These are phyloP conservation scores for Ophion slaviceki DNA, from an alignment of 2,888 invertebrate species.

Conservation along the genomic window DNA sequence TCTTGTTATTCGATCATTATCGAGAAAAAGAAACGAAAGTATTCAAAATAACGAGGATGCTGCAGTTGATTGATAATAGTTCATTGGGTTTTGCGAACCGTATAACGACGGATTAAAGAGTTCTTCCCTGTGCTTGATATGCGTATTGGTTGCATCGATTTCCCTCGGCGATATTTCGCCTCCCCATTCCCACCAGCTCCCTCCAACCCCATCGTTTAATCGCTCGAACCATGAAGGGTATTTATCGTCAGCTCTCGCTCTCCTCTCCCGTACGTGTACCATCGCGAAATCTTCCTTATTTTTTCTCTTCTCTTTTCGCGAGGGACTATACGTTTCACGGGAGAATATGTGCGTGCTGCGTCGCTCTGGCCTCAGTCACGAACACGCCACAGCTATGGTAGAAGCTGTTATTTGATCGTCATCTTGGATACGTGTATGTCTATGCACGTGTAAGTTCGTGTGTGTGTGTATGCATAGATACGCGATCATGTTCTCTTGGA, in stretches of 20 bases:
- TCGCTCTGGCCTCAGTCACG: slow-evolving; percentile 71
- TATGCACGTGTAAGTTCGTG: slow-evolving; percentile 13
- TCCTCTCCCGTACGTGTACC: not conserved
- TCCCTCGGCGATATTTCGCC: slow-evolving; percentile 23
- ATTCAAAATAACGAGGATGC: slow-evolving; percentile 15
- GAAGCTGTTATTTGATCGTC: slow-evolving; percentile 79
- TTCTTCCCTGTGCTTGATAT: not conserved
- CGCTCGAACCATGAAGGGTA: slow-evolving; percentile 45
- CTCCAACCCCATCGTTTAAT: slow-evolving; percentile 45
- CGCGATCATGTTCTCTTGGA: slow-evolving; percentile 44
- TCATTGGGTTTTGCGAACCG: slow-evolving; percentile 22
- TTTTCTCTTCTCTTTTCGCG: slow-evolving; percentile 27
- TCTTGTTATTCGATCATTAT: slow-evolving; percentile 45
- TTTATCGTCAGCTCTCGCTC: slow-evolving; percentile 51
- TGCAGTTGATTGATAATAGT: slow-evolving; percentile 26
- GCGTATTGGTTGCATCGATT: slow-evolving; percentile 28
- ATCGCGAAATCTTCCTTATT: slow-evolving; percentile 45
- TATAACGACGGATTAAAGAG: slow-evolving; percentile 39
- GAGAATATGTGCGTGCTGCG: slow-evolving; percentile 74
- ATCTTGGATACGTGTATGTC: slow-evolving; percentile 67
- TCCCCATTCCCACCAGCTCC: not conserved
- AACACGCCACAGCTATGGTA: slow-evolving; percentile 65
- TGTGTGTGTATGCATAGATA: slow-evolving; percentile 18
- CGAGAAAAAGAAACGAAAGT: not conserved
- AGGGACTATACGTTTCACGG: slow-evolving; percentile 50